Percentiles rank a stretch among this genome's conserved stretches.
These are phyloP conservation scores for Microtus richardsoni DNA, from an alignment of 2,113 vertebrate genomes.

Conservation along the genomic window DNA sequence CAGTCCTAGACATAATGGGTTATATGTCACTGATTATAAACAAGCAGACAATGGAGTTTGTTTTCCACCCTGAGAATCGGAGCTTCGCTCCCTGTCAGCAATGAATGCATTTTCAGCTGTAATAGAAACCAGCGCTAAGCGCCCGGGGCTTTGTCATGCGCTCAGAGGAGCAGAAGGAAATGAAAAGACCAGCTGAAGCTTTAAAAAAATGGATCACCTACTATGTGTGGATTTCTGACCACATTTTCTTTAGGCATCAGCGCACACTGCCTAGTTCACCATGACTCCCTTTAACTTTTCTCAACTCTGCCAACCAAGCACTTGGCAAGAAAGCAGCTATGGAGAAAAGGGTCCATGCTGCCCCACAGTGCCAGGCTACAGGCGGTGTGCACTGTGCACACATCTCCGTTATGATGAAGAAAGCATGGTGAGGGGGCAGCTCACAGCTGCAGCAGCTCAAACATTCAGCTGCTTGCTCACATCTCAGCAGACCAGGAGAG, in stretches of 20 bases:
- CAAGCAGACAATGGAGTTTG: constrained; percentile 79
- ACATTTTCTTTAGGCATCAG: not conserved
- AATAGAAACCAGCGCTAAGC: constrained; percentile 71
- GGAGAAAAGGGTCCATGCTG: not conserved
- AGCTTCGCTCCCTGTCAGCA: not conserved
- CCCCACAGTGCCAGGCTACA: not conserved
- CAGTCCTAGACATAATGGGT: constrained; percentile 66
- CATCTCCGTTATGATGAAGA: too few relatives aligned
- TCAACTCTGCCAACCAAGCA: not conserved
- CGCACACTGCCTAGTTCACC: not conserved
- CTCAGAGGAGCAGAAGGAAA: constrained; percentile 16
- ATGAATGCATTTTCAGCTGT: constrained; percentile 65
- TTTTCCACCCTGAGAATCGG: constrained; percentile 69
- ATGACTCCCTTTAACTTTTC: not conserved
- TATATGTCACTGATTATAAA: constrained; percentile 75
- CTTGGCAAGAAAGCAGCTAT: not conserved
- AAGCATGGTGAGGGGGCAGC: not conserved
- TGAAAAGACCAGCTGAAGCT: not conserved
- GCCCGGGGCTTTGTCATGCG: constrained; percentile 10
- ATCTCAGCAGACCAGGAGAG: not conserved
- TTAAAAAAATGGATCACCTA: not conserved
- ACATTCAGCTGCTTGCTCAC: not conserved
- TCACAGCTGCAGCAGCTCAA: not conserved
- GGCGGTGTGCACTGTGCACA: not conserved
- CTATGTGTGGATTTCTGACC: not conserved